Base-by-base conservation (phyloP, 2,113 vertebrate genomes). In the Datnioides undecimradiatus region DNA sequence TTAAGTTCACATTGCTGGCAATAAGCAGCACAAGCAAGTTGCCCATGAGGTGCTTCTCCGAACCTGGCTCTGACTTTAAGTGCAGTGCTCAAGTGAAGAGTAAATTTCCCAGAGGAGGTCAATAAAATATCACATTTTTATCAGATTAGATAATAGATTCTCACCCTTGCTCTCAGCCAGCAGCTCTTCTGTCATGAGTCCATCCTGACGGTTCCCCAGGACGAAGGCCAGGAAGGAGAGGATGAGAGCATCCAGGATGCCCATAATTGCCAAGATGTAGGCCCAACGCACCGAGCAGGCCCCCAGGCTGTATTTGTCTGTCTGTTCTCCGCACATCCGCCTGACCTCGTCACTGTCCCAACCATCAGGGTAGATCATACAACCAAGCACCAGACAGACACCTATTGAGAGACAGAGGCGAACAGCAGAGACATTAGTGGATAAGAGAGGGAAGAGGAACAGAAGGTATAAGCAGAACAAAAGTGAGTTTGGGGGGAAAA, bases 101-200 rank as follows among this genome's bases (percentile, higher is more conserved):
- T 19, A 8, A n/a, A 23, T 59, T 69, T 29, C 63, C 59, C n/a
- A 60, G 34, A 68, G 13, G 31, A 67, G 5, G 66, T 79, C 8
- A 49, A 58, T 62, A 52, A 71, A 71, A 63, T 66, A 70, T 40
- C 40, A 63, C 52, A 48, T 79, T 34, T 31, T 64, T 5, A 62
- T 63, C 31, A 38, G 36, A 62, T 70, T 59, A 51, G 33, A 54
- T 13, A 34, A 14, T 5, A 17, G 54, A 46, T 73, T 46, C 91
- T 96, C 95, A 98, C 97, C 97, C 96, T 99, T 98, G 96, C 96
- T 97, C 95, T 99, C 97, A 88, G 97, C 96, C 94, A 98, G 96
- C 87, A 99, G 95, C 86, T 99, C 96, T 64, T 98, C 97, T 43
- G 97, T 94, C 97, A 99, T 97, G 88, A 99, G 96, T 78, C 97